phyloP scores from a whole-genome alignment of 2,888 invertebrate genomes.

The Scaptomyza flava region DNA sequence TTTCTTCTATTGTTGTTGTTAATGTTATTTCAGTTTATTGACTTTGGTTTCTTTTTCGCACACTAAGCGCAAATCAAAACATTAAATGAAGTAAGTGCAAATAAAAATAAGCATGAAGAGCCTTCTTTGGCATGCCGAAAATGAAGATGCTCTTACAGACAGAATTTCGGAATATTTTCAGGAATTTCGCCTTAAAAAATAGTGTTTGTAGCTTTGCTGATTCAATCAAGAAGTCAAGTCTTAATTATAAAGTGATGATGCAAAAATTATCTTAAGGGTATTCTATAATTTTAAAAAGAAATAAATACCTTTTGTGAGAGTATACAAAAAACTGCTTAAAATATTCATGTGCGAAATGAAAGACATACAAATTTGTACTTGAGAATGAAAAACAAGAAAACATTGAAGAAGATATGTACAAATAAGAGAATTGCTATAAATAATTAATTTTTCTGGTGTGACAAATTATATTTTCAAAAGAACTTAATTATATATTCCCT shows the following conservation, averaged over 20 bases:
- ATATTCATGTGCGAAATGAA: conserved; percentile 13
- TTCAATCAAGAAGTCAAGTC: not conserved
- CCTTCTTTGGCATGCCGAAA: not conserved
- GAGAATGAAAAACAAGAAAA: conserved; percentile 1
- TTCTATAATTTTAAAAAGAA: no score
- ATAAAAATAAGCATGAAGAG: conserved; percentile 38
- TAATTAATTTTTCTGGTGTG: not conserved
- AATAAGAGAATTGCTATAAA: not conserved
- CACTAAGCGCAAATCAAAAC: conserved; percentile 67
- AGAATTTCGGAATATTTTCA: not conserved
- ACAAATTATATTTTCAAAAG: not conserved
- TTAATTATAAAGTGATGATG: no score
- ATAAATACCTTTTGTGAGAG: no score
- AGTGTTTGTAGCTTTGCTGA: not conserved
- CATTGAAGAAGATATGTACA: not conserved
- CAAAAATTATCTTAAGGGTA: no score
- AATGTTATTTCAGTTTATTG: conserved; percentile 61
- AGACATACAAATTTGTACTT: conserved; percentile 12
- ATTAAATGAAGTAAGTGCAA: conserved; percentile 65
- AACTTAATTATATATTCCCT: not conserved
- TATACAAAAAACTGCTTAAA: conserved; percentile 37
- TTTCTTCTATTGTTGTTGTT: conserved; percentile 27
- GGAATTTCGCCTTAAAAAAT: not conserved
- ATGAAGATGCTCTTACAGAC: not conserved
- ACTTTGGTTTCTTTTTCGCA: conserved; percentile 73